Evolutionary conservation across 2,888 invertebrate species (phyloP), one percentile per base, ranked within the genome.

Genomic region (Amphimallon solstitiale): DNA sequence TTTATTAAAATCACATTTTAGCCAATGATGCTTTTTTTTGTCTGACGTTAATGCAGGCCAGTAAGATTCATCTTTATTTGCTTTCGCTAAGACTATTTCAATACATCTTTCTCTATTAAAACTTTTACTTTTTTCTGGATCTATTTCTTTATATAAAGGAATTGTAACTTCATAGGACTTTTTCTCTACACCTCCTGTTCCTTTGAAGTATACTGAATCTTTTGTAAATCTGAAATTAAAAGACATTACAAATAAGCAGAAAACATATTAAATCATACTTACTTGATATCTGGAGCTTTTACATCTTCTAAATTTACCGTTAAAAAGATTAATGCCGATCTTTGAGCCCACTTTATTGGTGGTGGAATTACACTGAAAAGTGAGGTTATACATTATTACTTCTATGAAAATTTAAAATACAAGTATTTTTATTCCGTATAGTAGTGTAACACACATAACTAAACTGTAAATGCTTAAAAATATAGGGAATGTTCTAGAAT

Each of bases 1-100:
- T 85, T 97, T 97, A 81, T 95, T 94, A 82, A 98, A 99, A 81
- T 98, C 98, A 76, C 97, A 92, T 86, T 97, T 98, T 75, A 98
- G 86, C 91, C 97, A 98, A 81, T 97, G 97, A 75, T 91, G 90
- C 85, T 97, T 97, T 82, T 90, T 91, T 71, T 81, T 92, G 76
- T 93, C 93, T 80, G 92, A 93, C 65, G 94, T 92, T 74, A 97
- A 85, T 72, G 92, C 86, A 61, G 95, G 91, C 97, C 97, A 98
- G 81, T 90, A 97, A 0, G 93, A 87, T 68, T 91, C 92, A 52
- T 86, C 86, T 71, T 87, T 86, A 70, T 84, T 84, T 46, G 79
- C 85, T 81, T 92, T 93, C 72, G 85, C 84, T 74, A 93, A 86
- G 72, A 91, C 82, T 83, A 92, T 87, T 85, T 92, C 92, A 81